Base-by-base conservation (phyloP, 2,113 vertebrate species). In the Caranx melampygus region DNA sequence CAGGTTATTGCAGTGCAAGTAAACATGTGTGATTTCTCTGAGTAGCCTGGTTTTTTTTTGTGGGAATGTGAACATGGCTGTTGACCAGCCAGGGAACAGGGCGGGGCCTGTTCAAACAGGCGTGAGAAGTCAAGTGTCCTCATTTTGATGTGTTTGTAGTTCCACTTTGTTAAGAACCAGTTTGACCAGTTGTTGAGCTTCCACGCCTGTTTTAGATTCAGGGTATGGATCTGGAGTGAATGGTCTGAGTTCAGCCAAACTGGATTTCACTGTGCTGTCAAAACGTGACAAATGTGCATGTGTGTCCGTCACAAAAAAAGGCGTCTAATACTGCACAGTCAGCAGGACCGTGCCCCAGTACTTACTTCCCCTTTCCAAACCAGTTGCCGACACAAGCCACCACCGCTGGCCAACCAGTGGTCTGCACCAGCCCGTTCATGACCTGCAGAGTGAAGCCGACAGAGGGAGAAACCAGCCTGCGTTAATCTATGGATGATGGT, bases 281-380 rank as follows among this genome's bases (percentile, higher is more conserved):
- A 58, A 84, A 73, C 2, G 15, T 65, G 75, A 79, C 37, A 18
- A 55, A 59, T 20, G n/a, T 72, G 57, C 18, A 4, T 21, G 26
- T 69, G 20, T 59, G 59, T 61, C 34, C 70, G 45, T 73, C 49
- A 66, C 54, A 14, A 68, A 51, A 71, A 73, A 34, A 54, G 7
- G 3, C 4, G 0, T 60, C 12, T 62, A 44, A 52, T 35, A 13
- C 45, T 58, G 85, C 57, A 26, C 0, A 52, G 40, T 91, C 85
- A 92, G 86, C 92, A 74, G 26, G 21, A 82, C 12, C 40, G 18
- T n/a, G 0, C 8, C 33, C 33, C 1, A 0, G 0, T 79, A 98
- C 98, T 97, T 87, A 99, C 98, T 97, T 99, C 88, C 98, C 98
- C 90, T 99, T 99, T 81, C 98, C 97, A 3, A 99, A 99, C 98